phyloP scores from a whole-genome alignment of 2,113 vertebrate species.

The Podarcis muralis region DNA sequence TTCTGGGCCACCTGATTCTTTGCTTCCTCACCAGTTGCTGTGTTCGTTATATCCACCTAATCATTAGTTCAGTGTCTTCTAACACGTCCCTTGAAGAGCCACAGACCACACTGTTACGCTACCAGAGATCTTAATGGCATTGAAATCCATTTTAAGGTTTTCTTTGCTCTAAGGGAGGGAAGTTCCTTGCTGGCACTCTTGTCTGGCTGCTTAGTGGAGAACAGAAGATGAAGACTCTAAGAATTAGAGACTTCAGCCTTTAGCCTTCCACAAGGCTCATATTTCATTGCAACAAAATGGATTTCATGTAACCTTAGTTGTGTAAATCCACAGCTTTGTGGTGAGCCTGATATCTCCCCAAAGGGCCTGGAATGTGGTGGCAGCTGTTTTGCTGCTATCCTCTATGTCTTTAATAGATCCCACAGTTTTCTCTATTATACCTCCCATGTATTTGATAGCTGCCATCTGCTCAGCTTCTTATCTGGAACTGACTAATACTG shows the following conservation, averaged over 20 bases:
- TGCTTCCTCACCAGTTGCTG: background rate
- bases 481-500: background rate
- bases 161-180: background rate
- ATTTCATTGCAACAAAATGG: conserved; percentile 34
- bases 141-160: background rate
- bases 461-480: conserved; percentile 17
- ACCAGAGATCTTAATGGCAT: background rate
- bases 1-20: background rate
- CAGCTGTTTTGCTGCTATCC: conserved; percentile 29
- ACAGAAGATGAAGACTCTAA: background rate
- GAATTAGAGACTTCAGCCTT: conserved; percentile 17
- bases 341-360: conserved; percentile 31
- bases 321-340: conserved; percentile 22
- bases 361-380: conserved; percentile 24
- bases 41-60: background rate
- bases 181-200: background rate
- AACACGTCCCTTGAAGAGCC: background rate
- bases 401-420: conserved; percentile 18
- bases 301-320: conserved; percentile 39
- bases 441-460: conserved; percentile 22
- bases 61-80: background rate
- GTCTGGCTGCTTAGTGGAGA: background rate
- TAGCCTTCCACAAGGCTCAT: conserved; percentile 2
- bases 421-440: conserved; percentile 27
- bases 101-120: background rate